These are phyloP conservation scores for Globodera ellingtonae DNA, from an alignment of 1,140 invertebrate species.

Conservation along the genomic window DNA sequence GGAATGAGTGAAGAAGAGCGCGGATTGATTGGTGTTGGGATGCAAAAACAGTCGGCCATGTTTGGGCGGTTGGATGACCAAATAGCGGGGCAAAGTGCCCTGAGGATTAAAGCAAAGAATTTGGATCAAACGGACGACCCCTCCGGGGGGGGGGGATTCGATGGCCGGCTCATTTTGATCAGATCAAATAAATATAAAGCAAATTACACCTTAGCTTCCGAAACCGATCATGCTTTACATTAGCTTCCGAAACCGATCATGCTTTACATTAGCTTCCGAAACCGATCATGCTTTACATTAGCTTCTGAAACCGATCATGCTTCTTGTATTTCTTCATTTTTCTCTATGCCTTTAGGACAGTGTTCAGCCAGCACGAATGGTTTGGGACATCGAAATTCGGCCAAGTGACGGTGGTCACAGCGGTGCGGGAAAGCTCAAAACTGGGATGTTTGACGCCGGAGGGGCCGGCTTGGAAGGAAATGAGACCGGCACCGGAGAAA, in stretches of 20 bases:
- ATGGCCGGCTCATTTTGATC: no score
- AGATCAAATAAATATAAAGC: no score
- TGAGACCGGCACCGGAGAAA: background rate
- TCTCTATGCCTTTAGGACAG: slow-evolving; percentile 20
- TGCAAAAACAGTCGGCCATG: slow-evolving; percentile 56
- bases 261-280: background rate
- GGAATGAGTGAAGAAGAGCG: slow-evolving; percentile 59
- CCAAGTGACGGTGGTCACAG: slow-evolving; percentile 26
- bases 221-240: no score
- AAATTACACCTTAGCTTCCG: background rate
- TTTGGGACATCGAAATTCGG: slow-evolving; percentile 40
- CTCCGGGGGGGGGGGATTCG: background rate
- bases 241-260: background rate
- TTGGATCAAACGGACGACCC: background rate
- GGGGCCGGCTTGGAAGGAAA: slow-evolving; percentile 9
- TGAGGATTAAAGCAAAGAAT: slow-evolving; percentile 27
- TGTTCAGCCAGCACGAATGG: slow-evolving; percentile 53
- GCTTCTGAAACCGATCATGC: no score
- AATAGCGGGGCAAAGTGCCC: slow-evolving; percentile 57
- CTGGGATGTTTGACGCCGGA: slow-evolving; percentile 15
- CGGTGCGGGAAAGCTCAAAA: background rate
- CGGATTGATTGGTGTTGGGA: slow-evolving; percentile 52
- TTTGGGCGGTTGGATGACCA: slow-evolving; percentile 49
- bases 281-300: background rate
- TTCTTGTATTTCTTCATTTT: no score